A percentile compares a stretch with the other conserved stretches of the same genome.
These are phyloP conservation scores for Sorex araneus DNA, from an alignment of 2,113 vertebrate species.

Conservation along the genomic window DNA sequence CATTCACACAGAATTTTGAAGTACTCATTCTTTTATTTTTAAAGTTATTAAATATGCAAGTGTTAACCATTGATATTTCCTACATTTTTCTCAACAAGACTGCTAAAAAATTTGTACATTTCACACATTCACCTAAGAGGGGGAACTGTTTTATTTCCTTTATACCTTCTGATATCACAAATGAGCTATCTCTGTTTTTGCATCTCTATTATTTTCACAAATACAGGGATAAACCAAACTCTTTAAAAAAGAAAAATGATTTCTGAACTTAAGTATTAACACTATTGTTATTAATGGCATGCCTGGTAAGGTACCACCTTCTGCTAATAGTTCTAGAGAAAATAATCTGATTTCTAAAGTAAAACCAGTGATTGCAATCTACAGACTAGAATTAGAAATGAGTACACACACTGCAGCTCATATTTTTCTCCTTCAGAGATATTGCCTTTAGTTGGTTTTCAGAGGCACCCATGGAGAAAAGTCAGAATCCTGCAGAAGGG, in stretches of 20 bases:
- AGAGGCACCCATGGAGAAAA: not conserved
- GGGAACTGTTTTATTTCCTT: not conserved
- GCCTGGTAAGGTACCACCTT: slow-evolving; percentile 19
- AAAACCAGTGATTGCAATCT: not conserved
- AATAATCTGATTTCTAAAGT: not conserved
- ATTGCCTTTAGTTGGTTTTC: not conserved
- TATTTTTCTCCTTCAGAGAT: not conserved
- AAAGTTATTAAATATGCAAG: slow-evolving; percentile 56
- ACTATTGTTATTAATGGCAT: slow-evolving; percentile 54
- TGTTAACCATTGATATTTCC: slow-evolving; percentile 48
- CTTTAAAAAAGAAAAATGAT: not conserved
- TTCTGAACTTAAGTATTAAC: slow-evolving; percentile 57
- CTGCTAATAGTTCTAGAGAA: slow-evolving; percentile 49
- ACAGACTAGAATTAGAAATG: not conserved
- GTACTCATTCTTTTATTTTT: slow-evolving; percentile 70
- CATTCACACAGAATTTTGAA: slow-evolving; percentile 58
- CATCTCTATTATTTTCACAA: slow-evolving; percentile 56
- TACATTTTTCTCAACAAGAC: slow-evolving; percentile 18
- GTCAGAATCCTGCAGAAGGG: not conserved
- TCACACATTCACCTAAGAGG: slow-evolving; percentile 39
- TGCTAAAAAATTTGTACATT: not conserved
- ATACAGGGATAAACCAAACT: slow-evolving; percentile 24
- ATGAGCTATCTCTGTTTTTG: slow-evolving; percentile 16
- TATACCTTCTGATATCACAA: slow-evolving; percentile 45
- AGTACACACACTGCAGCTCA: not conserved